Evolutionary conservation across 2,888 invertebrate species (phyloP), one percentile per base, ranked within the genome.

Genomic region (Adelphocoris suturalis): DNA sequence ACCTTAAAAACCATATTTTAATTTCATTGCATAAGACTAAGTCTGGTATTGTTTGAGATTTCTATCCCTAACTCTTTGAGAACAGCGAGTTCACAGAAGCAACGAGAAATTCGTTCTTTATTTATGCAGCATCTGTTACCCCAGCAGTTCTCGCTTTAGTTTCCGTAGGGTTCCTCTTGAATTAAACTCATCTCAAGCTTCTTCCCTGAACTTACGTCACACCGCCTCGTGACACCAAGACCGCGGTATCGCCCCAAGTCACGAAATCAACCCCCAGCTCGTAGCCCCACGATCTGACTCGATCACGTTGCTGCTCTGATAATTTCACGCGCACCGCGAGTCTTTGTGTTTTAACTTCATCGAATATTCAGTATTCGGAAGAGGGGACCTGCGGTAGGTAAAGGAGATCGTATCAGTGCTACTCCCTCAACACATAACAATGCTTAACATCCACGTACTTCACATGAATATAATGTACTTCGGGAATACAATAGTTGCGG

Each of bases 81-180:
- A 52, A 52, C 52, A 52, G 13, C 52, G 52, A 52, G 52, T 16
- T 16, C 52, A 52, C 52, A 52, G 37, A 52, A 52, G 52, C 52
- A 16, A 68, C n/a, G 57, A 68, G 68, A 68, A 68, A 68, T 68
- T 68, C 68, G 27, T 68, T 68, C 2, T 68, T 68, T 68, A 12
- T 68, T 23, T 23, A 68, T 68, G 68, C 68, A 68, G 68, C 19
- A 68, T 68, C 68, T 23, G 68, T 12, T 68, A 19, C 68, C 68
- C 61, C 68, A 68, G 23, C 68, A 68, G 23, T 68, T 68, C 27
- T 23, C 11, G 5, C 23, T 27, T 68, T 68, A 68, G 68, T 68
- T 57, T 68, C 68, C 68, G 68, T 23, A n/a, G 19, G 61, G 68
- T 68, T 68, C 23, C 68, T 68, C 13, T 68, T 19, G 68, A 68